Evolutionary conservation across 1,140 invertebrate genomes (phyloP).

Genomic region (Schlechtendalia chinensis): DNA sequence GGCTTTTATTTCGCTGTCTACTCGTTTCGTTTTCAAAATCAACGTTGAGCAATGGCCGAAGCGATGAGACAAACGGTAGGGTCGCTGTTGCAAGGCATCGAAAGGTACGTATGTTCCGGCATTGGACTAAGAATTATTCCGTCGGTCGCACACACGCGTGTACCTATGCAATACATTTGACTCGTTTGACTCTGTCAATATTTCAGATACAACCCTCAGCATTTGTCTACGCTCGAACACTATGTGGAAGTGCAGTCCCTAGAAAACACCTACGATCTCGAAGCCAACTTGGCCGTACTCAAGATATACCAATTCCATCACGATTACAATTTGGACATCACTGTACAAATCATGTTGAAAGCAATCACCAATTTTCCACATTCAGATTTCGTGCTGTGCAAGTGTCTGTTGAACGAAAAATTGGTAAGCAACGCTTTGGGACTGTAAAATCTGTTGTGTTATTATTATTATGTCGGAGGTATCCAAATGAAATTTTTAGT

Average conservation of each 20-base stretch:
- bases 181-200: neutral
- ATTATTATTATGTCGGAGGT: too few species aligned
- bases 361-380: conserved; percentile 94
- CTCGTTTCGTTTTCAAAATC: too few species aligned
- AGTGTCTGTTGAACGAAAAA: conserved; percentile 84
- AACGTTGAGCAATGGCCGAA: conserved; percentile 62
- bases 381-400: conserved; percentile 94
- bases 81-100: conserved; percentile 73
- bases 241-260: conserved; percentile 90
- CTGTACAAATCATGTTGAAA: conserved; percentile 84
- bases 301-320: conserved; percentile 91
- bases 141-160: neutral
- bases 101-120: conserved; percentile 62
- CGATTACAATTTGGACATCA: conserved; percentile 79
- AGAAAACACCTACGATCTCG: conserved; percentile 93
- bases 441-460: too few species aligned
- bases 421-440: conserved; percentile 63
- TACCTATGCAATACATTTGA: too few species aligned
- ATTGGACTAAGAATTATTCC: too few species aligned
- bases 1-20: too few species aligned
- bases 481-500: too few species aligned
- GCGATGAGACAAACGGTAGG: conserved; percentile 74
- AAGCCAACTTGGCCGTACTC: conserved; percentile 90
- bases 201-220: conserved; percentile 89
- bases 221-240: conserved; percentile 80